These are phyloP conservation scores for Sinocyclocheilus rhinocerous DNA, from an alignment of 2,113 vertebrate genomes.

Conservation along the genomic window DNA sequence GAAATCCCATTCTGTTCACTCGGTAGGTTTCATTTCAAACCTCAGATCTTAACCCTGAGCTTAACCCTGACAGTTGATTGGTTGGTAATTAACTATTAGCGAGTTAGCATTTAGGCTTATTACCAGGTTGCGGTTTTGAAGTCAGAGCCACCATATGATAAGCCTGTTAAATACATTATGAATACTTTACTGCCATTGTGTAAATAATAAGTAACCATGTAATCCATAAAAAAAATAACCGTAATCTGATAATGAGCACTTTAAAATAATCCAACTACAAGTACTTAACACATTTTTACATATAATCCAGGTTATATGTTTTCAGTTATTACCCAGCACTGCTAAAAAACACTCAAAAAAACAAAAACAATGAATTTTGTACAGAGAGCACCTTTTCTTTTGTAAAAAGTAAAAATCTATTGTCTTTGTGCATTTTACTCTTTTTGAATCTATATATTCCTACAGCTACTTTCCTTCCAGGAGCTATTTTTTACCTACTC, in stretches of 20 bases:
- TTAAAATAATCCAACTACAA: no score
- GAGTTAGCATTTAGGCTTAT: constrained; percentile 69
- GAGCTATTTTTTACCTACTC: background rate
- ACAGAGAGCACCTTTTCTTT: background rate
- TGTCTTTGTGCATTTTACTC: background rate
- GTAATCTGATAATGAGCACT: no score
- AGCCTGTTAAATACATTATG: constrained; percentile 70
- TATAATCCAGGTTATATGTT: no score
- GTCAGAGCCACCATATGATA: constrained; percentile 59
- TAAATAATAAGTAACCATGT: no score
- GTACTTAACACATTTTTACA: no score
- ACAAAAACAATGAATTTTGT: background rate
- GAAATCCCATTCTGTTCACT: constrained; percentile 47
- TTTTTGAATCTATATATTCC: background rate
- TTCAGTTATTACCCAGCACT: no score
- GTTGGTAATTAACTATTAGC: constrained; percentile 72
- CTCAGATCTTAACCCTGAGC: constrained; percentile 63
- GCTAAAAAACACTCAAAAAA: background rate
- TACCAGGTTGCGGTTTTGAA: constrained; percentile 69
- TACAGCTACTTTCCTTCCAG: background rate
- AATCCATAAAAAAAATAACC: no score
- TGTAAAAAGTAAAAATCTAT: background rate
- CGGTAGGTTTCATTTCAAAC: constrained; percentile 64
- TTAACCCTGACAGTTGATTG: constrained; percentile 68
- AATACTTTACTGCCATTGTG: no score